Percentiles rank a stretch among this genome's conserved stretches.
phyloP scores from a whole-genome alignment of 2,113 vertebrate genomes.

The Lophotis ruficrista region DNA sequence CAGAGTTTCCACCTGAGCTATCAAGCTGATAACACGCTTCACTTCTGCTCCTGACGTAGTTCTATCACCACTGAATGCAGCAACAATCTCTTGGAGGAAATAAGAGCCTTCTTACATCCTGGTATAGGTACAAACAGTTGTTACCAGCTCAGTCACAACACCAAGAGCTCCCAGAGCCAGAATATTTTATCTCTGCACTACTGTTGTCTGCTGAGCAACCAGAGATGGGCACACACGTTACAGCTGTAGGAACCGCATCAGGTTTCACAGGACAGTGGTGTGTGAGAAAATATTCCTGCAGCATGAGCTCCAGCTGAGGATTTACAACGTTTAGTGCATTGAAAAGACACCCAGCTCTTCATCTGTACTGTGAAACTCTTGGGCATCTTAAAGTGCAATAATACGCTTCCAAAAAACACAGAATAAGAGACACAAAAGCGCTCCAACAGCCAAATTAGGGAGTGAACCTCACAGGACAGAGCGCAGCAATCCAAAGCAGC shows the following conservation, averaged over 20 bases:
- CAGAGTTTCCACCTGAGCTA: not conserved
- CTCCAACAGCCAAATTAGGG: fast-evolving
- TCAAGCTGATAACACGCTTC: not conserved
- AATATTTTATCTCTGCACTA: not conserved
- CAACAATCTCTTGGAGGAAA: fast-evolving
- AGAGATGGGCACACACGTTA: not conserved
- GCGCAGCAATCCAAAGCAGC: not conserved
- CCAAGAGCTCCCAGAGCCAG: fast-evolving
- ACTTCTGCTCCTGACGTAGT: not conserved
- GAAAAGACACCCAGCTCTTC: not conserved
- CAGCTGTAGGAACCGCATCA: not conserved
- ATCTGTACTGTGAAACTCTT: fast-evolving
- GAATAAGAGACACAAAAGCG: not conserved
- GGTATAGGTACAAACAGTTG: not conserved
- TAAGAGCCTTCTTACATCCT: not conserved
- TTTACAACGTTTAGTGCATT: fast-evolving
- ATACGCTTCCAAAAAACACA: fast-evolving
- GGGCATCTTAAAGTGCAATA: fast-evolving
- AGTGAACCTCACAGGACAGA: fast-evolving
- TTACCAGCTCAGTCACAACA: not conserved
- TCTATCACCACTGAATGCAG: not conserved
- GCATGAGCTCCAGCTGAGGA: not conserved
- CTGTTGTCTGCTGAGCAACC: not conserved
- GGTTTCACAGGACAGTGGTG: too few relatives aligned
- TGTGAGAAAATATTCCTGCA: fast-evolving